Base-by-base conservation (phyloP, 2,113 vertebrate genomes). In the Antigone vipio region DNA sequence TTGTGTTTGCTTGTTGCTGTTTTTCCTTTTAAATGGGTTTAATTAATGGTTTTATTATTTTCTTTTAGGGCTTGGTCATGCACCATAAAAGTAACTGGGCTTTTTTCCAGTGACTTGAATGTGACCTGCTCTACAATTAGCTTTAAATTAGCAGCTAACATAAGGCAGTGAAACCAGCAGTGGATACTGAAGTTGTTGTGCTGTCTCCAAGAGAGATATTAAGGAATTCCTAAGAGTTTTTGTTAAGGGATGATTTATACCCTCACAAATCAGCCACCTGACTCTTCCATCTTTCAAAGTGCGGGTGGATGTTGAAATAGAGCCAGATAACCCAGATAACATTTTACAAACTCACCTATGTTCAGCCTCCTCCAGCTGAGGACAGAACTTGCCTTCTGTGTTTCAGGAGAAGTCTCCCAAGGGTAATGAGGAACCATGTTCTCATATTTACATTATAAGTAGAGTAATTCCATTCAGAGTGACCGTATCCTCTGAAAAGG, bases 41-140 rank as follows among this genome's bases (percentile, higher is more conserved):
- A 93, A 83, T 88, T 92, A 85, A 66, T 69, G 11, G 4, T 17
- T 94, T 92, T 69, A 56, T 93, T 85, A 76, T 92, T 85, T 94
- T 45, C 34, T 86, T 93, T 73, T 58, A 83, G n/a, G 67, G 50
- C 26, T 83, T 88, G 85, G 45, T 79, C 67, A 74, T 52, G 78
- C 53, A 86, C 59, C 21, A 44, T 80, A 55, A 80, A 83, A 80
- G 59, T 69, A 58, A 67, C 26, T 77, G 63, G 66, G 22, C 29
- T 75, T 95, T 88, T 89, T 92, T 85, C 53, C 55, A 68, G 29
- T 88, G 78, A 55, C 23, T 85, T 85, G 69, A 75, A 81, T 85
- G 53, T 83, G 73, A 78, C 52, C 56, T 87, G 56, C 47, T 91
- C 35, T 88, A 60, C 34, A 87, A 68, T 82, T 92, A 85, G 35